Conservation (phyloP, 2,797 vertebrate species). For the Propithecus perrieri region DNA sequence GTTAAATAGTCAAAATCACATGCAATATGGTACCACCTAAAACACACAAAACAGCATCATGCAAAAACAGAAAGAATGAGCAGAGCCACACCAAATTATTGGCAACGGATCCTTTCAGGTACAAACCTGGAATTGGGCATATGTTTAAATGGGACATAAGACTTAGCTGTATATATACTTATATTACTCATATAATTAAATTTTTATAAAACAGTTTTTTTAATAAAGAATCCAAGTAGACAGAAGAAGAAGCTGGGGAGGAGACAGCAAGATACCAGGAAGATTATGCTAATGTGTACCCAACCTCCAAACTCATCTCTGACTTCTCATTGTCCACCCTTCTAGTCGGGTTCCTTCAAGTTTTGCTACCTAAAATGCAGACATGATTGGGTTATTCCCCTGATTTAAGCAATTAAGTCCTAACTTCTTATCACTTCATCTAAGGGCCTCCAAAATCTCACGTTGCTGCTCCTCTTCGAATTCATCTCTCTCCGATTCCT, state of each 20-base stretch:
- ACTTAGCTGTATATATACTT: not conserved
- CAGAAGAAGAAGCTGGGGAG: not conserved
- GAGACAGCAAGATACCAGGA: not conserved
- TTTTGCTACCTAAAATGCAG: not conserved
- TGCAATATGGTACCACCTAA: not conserved
- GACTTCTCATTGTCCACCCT: not conserved
- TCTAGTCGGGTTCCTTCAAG: not conserved
- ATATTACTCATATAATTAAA: not conserved
- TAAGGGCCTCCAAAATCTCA: not conserved
- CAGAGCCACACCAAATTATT: not conserved
- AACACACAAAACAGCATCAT: not conserved
- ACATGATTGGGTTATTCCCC: not conserved
- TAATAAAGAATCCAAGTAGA: not conserved
- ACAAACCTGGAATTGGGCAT: not conserved
- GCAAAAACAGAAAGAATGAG: not conserved
- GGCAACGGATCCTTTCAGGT: not conserved
- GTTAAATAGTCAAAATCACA: not conserved
- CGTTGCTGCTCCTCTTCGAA: not conserved
- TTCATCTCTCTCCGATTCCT: not conserved
- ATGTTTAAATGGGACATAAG: not conserved
- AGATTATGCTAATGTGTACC: not conserved
- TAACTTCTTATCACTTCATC: not conserved
- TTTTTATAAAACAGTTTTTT: not conserved
- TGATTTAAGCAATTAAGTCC: not conserved
- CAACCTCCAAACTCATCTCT: not conserved